A percentile compares a stretch with the other conserved stretches of the same genome.
Conservation (phyloP, 2,888 invertebrate species). For the Yponomeuta plumbellus region DNA sequence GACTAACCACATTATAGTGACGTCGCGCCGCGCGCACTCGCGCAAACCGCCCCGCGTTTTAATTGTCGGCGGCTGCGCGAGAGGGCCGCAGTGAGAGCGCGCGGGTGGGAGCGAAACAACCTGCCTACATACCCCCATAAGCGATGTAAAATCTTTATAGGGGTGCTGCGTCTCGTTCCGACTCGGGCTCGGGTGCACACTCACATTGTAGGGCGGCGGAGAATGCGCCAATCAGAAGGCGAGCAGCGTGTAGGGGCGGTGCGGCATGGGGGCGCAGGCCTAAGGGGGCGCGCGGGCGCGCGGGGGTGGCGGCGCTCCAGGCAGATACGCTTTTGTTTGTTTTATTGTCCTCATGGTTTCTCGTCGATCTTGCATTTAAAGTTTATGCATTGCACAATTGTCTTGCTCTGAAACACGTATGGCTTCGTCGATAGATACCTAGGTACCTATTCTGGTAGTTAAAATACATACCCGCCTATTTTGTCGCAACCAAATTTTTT, state of each 20-base stretch:
- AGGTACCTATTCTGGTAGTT: neutral
- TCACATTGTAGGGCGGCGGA: conserved; percentile 26
- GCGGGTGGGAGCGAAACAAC: conserved; percentile 61
- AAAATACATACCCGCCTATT: neutral
- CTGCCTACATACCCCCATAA: conserved; percentile 61
- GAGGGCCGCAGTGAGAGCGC: conserved; percentile 57
- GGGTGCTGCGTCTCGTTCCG: conserved; percentile 67
- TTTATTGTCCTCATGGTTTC: conserved; percentile 74
- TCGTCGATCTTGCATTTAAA: conserved; percentile 74
- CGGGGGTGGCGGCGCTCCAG: conserved; percentile 52
- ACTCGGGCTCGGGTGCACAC: conserved; percentile 24
- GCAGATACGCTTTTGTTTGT: conserved; percentile 70
- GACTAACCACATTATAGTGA: conserved; percentile 80
- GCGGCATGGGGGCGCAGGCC: conserved; percentile 14
- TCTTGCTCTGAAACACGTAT: conserved; percentile 55
- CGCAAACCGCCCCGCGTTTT: conserved; percentile 61
- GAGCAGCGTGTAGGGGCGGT: conserved; percentile 10
- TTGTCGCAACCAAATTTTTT: too few relatives aligned
- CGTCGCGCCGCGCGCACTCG: conserved; percentile 48
- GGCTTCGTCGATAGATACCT: conserved; percentile 4
- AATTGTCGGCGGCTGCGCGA: conserved; percentile 75
- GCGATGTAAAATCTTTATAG: conserved; percentile 67
- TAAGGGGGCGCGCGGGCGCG: conserved; percentile 22
- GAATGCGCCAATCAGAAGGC: conserved; percentile 23
- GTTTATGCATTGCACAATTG: conserved; percentile 75